Base-by-base conservation (phyloP, 1,140 invertebrate genomes). In the Drosophila mojavensis region DNA sequence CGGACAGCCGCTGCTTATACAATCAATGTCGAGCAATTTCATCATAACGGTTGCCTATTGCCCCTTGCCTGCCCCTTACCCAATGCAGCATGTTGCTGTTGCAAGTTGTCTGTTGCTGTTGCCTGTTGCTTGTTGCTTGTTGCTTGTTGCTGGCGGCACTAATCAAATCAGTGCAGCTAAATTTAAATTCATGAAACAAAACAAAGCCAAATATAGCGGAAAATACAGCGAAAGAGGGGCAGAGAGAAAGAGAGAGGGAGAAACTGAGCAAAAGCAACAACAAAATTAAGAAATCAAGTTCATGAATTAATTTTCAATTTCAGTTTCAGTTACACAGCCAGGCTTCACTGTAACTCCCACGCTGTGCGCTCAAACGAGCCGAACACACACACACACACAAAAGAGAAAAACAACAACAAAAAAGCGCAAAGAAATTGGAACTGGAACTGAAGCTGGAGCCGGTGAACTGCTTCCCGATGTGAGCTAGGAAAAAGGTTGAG, bases 251-350 rank as follows among this genome's bases (percentile, higher is more conserved):
- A 45, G 36, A 55, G 36, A 33, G 33, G 7, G 7, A 33, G 33
- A 51, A 78, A 56, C 56, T 60, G 58, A 75, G 75, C 5, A 15
- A 84, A 15, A 84, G 20, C 80, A 84, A 30, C 28, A 30, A 33
- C 33, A 79, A 79, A 82, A 86, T 88, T 79, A 88, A 83, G 82
- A 86, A 79, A 83, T 88, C 83, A 86, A 86, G 82, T 86, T 85
- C 82, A 85, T 79, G 64, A 72, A 64, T 47, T 17, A 65, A 72
- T 62, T 67, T 82, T 85, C 75, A 66, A 67, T 73, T 83, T 84
- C 80, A 62, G 60, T 83, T 85, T 81, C 76, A 78, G 76, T 75
- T 17, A 47, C 43, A 47, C 5, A 39, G 36, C 36, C 36, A 39
- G 20, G 13, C 4, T 17, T 20, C 36, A 26, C 60, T 28, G 60